Evolutionary conservation across 1,140 invertebrate genomes (phyloP), one percentile per base, ranked within the genome.

Genomic region (Dysdera silvatica): DNA sequence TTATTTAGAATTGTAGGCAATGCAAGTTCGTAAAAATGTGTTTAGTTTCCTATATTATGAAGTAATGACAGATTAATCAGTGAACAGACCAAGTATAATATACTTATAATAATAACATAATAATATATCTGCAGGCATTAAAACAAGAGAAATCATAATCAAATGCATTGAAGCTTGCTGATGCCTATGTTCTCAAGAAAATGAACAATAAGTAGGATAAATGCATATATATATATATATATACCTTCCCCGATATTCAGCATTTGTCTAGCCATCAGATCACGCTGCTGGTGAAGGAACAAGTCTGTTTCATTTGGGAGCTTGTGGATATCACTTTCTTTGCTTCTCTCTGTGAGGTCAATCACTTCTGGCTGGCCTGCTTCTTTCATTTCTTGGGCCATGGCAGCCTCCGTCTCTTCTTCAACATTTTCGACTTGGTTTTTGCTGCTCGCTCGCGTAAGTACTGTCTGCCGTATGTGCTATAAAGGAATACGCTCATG

Each of bases 381-480:
- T 62, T 77, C 75, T 65, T 76, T 77, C 73, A 79, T 76, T 66
- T 80, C 79, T 68, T 78, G 72, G 49, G 78, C 77, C 52, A 81
- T 68, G 47, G 78, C 79, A 26, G 79, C 80, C 69, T 81, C 80
- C 4, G 79, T 80, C 69, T 82, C 81, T 66, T 83, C 81, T 59
- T 82, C 81, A 10, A 82, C 82, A 69, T 81, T 82, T 62, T 82
- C 81, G 61, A 84, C 81, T 58, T 83, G 82, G 57, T 75, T 79
- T 71, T 83, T 82, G 73, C 83, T 87, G 1, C 84, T 82, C 12
- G 83, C 85, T 49, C 87, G 78, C n/a, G 86, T 89, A 51, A 91
- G 74, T 0, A 94, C 89, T 4, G 90, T 91, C 72, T 94, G 89
- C 14, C 91, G 83, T 71, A 94, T 91, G 73, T 94, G 91, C 78